phyloP scores from a whole-genome alignment of 2,113 vertebrate species.

The Callaeas wilsoni region DNA sequence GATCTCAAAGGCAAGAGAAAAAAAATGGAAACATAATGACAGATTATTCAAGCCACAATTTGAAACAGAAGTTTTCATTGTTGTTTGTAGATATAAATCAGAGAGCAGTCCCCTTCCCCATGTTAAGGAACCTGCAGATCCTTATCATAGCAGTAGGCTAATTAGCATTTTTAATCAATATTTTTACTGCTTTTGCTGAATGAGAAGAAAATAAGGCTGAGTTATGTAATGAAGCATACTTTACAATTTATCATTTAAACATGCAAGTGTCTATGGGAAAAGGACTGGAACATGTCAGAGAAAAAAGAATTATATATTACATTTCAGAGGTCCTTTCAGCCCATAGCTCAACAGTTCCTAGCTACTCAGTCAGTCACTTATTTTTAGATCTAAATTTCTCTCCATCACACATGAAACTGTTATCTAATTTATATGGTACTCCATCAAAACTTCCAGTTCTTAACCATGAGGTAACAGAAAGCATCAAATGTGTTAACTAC shows the following conservation, averaged over 20 bases:
- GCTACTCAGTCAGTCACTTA: neutral
- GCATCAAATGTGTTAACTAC: neutral
- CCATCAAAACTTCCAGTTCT: constrained; percentile 20
- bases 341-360: neutral
- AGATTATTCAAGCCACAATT: neutral
- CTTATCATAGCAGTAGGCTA: neutral
- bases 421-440: constrained; percentile 37
- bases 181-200: neutral
- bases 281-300: neutral
- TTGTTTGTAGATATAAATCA: neutral
- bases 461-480: neutral
- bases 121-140: neutral
- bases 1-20: neutral
- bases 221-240: neutral
- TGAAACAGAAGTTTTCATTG: neutral
- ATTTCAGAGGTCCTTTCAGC: constrained; percentile 7
- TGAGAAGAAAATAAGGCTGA: neutral
- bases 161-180: neutral
- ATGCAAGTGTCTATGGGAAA: neutral
- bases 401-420: neutral
- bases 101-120: neutral
- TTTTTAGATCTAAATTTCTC: constrained; percentile 49
- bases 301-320: constrained; percentile 1
- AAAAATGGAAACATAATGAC: neutral
- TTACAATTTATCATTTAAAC: constrained; percentile 8